Evolutionary conservation across 2,113 vertebrate genomes (phyloP).

Genomic region (Albula goreensis): DNA sequence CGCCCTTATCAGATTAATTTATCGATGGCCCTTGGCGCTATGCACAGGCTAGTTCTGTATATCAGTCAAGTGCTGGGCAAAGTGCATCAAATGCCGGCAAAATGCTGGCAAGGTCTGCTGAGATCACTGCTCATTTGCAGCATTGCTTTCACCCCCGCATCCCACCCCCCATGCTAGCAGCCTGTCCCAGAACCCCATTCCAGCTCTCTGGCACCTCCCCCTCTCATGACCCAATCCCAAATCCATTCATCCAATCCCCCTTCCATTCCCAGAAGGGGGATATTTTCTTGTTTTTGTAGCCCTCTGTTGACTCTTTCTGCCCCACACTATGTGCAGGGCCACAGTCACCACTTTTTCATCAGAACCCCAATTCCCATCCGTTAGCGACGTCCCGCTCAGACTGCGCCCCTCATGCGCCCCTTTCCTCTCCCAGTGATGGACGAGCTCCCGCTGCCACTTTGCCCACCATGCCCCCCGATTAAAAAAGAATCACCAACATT

Average conservation of each 20-base stretch:
- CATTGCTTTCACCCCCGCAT: constrained; percentile 48
- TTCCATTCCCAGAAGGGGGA: constrained; percentile 68
- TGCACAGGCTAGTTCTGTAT: constrained; percentile 22
- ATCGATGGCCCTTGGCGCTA: constrained; percentile 11
- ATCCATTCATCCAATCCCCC: constrained; percentile 33
- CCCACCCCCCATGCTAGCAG: constrained; percentile 54
- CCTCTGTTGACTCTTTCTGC: constrained; percentile 76
- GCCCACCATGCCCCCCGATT: constrained; percentile 86
- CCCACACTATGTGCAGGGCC: constrained; percentile 76
- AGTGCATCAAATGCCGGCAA: constrained; percentile 54
- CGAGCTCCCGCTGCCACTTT: constrained; percentile 82
- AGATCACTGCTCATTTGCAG: constrained; percentile 61
- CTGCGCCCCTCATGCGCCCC: constrained; percentile 75
- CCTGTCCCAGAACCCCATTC: constrained; percentile 23
- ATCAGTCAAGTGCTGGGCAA: constrained; percentile 60
- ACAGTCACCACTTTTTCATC: constrained; percentile 83
- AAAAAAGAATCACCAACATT: constrained; percentile 78
- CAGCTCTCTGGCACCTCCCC: no score
- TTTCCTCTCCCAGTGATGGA: constrained; percentile 81
- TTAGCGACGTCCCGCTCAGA: constrained; percentile 65
- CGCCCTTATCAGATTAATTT: constrained; percentile 50
- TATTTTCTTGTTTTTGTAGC: constrained; percentile 73
- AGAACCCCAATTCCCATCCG: constrained; percentile 83
- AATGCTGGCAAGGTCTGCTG: constrained; percentile 52
- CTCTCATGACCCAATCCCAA: no score